Evolutionary conservation across 2,888 invertebrate genomes (phyloP).

Genomic region (Bhutanitis thaidina): DNA sequence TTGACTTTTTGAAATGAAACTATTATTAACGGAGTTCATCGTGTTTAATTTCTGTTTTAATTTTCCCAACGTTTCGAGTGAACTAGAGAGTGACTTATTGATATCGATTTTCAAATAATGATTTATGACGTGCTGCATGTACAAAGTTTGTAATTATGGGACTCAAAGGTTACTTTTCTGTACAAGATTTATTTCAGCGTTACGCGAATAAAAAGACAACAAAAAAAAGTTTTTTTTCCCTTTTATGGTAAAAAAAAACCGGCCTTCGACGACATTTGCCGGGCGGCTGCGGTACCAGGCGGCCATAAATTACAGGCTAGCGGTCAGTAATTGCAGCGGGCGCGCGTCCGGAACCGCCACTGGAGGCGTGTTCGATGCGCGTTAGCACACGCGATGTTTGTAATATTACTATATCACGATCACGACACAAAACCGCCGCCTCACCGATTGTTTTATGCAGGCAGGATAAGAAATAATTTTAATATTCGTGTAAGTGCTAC

Average conservation of each 20-base stretch:
- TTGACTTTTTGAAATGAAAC: no score
- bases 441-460: not conserved
- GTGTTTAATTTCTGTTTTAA: no score
- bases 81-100: no score
- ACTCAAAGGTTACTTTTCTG: no score
- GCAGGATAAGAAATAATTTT: no score
- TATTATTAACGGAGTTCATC: no score
- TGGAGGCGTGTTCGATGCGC: conserved; percentile 29
- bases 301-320: conserved; percentile 58
- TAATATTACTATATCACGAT: conserved; percentile 18
- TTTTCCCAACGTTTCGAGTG: no score
- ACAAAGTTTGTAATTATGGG: no score
- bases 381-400: conserved; percentile 33
- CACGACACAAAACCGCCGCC: conserved; percentile 17
- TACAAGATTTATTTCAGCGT: not conserved
- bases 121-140: no score
- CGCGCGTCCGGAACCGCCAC: conserved; percentile 19
- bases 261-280: conserved; percentile 30
- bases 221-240: conserved; percentile 1
- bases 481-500: no score
- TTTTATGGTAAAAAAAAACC: conserved; percentile 23
- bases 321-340: conserved; percentile 35
- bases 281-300: conserved; percentile 49
- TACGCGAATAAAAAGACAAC: not conserved
- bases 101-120: no score